These are phyloP conservation scores for Cydia pomonella DNA, from an alignment of 1,140 invertebrate genomes.

Conservation along the genomic window DNA sequence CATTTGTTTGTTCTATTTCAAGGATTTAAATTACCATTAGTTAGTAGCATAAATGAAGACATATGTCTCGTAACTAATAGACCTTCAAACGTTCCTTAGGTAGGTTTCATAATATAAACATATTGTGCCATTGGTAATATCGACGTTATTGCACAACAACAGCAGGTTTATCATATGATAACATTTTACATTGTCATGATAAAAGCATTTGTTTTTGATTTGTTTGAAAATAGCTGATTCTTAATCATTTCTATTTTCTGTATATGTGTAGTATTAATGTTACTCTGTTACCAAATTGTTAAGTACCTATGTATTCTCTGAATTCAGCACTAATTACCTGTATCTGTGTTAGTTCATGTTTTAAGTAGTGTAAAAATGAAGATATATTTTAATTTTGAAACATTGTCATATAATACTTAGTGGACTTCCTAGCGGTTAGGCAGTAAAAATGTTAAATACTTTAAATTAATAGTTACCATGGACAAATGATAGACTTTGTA, in stretches of 20 bases:
- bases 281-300: background rate
- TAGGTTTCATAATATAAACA: slow-evolving; percentile 1
- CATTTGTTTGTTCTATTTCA: background rate
- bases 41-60: background rate
- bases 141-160: slow-evolving; percentile 1
- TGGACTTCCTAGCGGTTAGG: no score
- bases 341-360: no score
- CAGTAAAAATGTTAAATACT: no score
- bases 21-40: background rate
- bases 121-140: background rate
- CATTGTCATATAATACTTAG: no score
- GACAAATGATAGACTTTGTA: no score
- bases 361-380: no score
- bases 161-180: background rate
- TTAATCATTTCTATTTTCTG: background rate
- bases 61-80: background rate
- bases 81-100: background rate
- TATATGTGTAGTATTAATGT: background rate
- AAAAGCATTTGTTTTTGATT: background rate
- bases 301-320: background rate
- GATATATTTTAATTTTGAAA: no score
- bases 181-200: background rate
- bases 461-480: no score
- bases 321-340: no score
- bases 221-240: background rate